A percentile compares a stretch with the other conserved stretches of the same genome.
These are phyloP conservation scores for Aptenodytes forsteri DNA, from an alignment of 2,113 vertebrate genomes.

Conservation along the genomic window DNA sequence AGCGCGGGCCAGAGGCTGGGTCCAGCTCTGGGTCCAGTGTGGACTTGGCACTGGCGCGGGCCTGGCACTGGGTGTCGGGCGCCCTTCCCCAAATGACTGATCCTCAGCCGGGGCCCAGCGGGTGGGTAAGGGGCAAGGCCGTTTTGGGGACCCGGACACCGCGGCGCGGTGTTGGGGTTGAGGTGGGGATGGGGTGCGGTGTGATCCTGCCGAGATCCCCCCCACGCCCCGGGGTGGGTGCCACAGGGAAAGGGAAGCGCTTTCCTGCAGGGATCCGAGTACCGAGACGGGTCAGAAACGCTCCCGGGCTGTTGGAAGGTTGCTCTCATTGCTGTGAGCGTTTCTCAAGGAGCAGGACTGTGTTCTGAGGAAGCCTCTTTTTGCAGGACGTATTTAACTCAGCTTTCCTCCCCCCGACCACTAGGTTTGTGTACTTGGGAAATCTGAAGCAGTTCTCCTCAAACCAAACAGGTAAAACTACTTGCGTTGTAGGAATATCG, in stretches of 20 bases:
- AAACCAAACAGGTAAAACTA: constrained; percentile 39
- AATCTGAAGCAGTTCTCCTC: not conserved
- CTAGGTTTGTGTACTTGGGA: not conserved
- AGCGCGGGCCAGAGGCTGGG: not conserved
- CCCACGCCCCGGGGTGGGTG: fast-evolving
- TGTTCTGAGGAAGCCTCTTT: not conserved
- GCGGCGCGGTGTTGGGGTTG: not conserved
- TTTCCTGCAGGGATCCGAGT: no score
- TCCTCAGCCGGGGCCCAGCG: fast-evolving
- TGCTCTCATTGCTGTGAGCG: fast-evolving
- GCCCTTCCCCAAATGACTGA: fast-evolving
- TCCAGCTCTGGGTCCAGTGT: fast-evolving
- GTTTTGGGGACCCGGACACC: not conserved
- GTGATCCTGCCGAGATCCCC: fast-evolving
- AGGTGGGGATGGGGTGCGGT: not conserved
- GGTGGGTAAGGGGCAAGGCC: fast-evolving
- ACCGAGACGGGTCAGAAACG: fast-evolving
- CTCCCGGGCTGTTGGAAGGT: not conserved
- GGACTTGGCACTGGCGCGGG: not conserved
- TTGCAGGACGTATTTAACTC: not conserved
- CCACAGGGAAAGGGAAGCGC: fast-evolving
- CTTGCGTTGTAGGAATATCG: not conserved
- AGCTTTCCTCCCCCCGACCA: fast-evolving
- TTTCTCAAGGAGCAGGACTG: not conserved
- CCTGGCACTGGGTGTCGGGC: not conserved